These are phyloP conservation scores for Xenopus petersii DNA, from an alignment of 2,797 vertebrate genomes.

Conservation along the genomic window DNA sequence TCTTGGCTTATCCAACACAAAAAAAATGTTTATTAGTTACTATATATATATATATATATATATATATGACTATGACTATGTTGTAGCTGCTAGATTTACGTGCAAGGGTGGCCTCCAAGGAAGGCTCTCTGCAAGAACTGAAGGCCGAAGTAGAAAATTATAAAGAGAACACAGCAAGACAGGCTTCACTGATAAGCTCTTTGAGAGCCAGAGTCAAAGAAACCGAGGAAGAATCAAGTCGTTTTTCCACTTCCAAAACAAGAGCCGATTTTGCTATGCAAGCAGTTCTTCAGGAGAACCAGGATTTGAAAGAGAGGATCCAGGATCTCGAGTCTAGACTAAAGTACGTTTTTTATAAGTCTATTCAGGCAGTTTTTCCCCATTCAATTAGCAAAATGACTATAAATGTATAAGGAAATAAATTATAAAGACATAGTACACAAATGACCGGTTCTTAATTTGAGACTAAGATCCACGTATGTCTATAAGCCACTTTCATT, in stretches of 20 bases:
- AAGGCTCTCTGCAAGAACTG: constrained; percentile 66
- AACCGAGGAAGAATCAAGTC: constrained; percentile 63
- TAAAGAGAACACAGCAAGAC: constrained; percentile 71
- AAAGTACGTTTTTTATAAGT: constrained; percentile 59
- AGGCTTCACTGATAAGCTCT: constrained; percentile 66
- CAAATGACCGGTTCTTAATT: no score
- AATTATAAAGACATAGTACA: no score
- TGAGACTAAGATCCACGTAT: no score
- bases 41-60: background rate
- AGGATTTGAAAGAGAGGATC: constrained; percentile 62
- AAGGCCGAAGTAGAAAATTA: constrained; percentile 64
- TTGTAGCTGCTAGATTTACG: constrained; percentile 66
- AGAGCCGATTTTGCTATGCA: constrained; percentile 63
- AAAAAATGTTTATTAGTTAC: no score
- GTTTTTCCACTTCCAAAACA: constrained; percentile 57
- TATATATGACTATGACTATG: background rate
- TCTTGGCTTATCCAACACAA: no score
- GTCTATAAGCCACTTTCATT: no score
- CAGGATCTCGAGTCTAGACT: constrained; percentile 58
- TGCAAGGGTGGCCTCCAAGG: constrained; percentile 65
- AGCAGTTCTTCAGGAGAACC: constrained; percentile 60
- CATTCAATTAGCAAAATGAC: no score
- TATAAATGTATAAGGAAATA: no score
- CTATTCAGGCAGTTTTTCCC: no score
- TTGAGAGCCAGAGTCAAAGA: constrained; percentile 66